phyloP scores from a whole-genome alignment of 2,113 vertebrate species.

The Podarcis cretensis region DNA sequence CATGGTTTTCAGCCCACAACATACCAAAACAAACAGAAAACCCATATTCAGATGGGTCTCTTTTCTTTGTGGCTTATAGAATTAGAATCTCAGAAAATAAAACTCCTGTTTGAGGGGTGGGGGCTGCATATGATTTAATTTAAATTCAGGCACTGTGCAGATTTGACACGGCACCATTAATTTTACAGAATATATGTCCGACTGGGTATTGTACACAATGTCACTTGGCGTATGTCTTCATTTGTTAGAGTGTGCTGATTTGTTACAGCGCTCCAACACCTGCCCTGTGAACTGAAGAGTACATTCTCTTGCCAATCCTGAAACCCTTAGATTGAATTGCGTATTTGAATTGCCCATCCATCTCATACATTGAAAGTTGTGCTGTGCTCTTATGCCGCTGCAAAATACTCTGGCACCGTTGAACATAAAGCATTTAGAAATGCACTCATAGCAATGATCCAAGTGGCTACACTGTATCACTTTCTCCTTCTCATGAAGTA shows the following conservation, averaged over 20 bases:
- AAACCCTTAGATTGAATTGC: neutral
- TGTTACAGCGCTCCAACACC: neutral
- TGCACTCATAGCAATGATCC: no score
- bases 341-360: neutral
- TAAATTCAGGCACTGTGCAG: neutral
- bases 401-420: neutral
- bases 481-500: no score
- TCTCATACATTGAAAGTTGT: constrained; percentile 6
- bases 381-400: neutral
- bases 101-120: neutral
- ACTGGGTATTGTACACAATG: neutral
- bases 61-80: neutral
- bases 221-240: neutral
- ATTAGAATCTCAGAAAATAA: neutral
- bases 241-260: neutral
- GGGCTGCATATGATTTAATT: neutral
- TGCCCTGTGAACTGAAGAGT: neutral
- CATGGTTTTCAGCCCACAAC: constrained; percentile 37
- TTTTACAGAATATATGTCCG: neutral
- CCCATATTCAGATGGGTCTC: neutral
- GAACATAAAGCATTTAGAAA: no score
- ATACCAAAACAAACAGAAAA: neutral
- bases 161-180: neutral
- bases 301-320: neutral
- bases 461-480: no score